Percentiles rank a stretch among this genome's conserved stretches.
These are phyloP conservation scores for Macrostomum lignano DNA, from an alignment of 1,140 invertebrate species.

Conservation along the genomic window DNA sequence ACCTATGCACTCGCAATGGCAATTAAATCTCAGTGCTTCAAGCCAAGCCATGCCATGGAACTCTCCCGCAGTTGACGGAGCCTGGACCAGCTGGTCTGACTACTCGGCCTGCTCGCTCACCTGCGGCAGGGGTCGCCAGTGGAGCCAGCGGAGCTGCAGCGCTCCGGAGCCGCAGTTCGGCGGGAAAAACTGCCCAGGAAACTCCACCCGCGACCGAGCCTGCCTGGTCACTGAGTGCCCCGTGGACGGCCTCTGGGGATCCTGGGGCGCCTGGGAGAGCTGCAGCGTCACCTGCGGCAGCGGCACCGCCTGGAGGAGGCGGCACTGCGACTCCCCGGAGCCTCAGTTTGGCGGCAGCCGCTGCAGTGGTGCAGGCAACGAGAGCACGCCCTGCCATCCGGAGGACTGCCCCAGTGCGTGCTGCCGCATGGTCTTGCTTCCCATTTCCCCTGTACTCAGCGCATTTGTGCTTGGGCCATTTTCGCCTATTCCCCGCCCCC, in stretches of 20 bases:
- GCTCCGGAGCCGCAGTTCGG: constrained; percentile 23
- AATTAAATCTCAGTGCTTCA: no score
- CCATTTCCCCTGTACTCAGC: no score
- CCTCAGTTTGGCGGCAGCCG: constrained; percentile 21
- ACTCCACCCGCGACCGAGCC: neutral
- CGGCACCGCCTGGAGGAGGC: constrained; percentile 28
- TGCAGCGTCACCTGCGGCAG: constrained; percentile 33
- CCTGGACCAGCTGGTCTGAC: constrained; percentile 33
- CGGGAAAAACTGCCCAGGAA: constrained; percentile 13
- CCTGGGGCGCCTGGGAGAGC: constrained; percentile 11
- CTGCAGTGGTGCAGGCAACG: no score
- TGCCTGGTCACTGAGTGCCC: constrained; percentile 7
- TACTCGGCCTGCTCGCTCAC: constrained; percentile 16
- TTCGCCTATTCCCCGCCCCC: no score
- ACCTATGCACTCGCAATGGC: no score
- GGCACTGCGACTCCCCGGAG: constrained; percentile 24
- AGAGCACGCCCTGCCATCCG: neutral
- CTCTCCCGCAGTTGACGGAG: constrained; percentile 5
- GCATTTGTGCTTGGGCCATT: no score
- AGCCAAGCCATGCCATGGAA: no score
- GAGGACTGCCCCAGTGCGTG: neutral
- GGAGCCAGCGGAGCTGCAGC: constrained; percentile 18
- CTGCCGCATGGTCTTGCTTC: no score
- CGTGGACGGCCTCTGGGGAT: constrained; percentile 8
- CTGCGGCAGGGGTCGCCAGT: constrained; percentile 12